Base-by-base conservation (phyloP, 2,113 vertebrate species). In the Erythrocercus mccallii region DNA sequence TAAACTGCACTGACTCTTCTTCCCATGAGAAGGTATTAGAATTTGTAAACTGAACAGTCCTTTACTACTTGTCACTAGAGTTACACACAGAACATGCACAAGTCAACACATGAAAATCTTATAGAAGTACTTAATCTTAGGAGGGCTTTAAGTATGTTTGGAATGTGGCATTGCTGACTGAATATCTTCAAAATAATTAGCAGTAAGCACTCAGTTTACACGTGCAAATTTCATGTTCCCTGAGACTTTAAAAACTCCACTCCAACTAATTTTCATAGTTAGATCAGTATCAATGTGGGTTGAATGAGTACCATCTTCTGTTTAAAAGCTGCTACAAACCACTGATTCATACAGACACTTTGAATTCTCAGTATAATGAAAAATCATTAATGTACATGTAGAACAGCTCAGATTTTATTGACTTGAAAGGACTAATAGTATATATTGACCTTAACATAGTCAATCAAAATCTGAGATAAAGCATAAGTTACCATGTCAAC, bases 401-500 rank as follows among this genome's bases (percentile, higher is more conserved):
- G 1, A 86, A 61, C 4, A 70, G 68, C 62, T 87, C 7, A 83
- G 42, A 57, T 61, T 80, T 61, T 21, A 70, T 25, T 84, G n/a
- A 56, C 31, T 73, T 69, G n/a, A 86, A 69, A 70, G 27, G n/a
- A n/a, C 80, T 73, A 60, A 33, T 21, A 68, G 62, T 19, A 27
- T 60, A 27, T 50, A 88, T 8, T 51, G 40, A 72, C 23, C 60
- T 7, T 81, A 53, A 44, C 44, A 78, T 2, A 77, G 56, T 33
- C 70, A 47, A 62, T 74, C 56, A 79, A 82, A 95, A 74, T 18
- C 40, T 64, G 45, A 73, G 15, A 70, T n/a, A 37, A 65, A 88
- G 6, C 4, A 0, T 13, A 35, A 16, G 2, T 57, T 77, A 24
- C 2, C 1, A 24, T 13, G 9, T 40, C 86, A 74, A 28, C 21